Evolutionary conservation across 2,113 vertebrate genomes (phyloP), one percentile per base, ranked within the genome.

Genomic region (Promerops cafer): DNA sequence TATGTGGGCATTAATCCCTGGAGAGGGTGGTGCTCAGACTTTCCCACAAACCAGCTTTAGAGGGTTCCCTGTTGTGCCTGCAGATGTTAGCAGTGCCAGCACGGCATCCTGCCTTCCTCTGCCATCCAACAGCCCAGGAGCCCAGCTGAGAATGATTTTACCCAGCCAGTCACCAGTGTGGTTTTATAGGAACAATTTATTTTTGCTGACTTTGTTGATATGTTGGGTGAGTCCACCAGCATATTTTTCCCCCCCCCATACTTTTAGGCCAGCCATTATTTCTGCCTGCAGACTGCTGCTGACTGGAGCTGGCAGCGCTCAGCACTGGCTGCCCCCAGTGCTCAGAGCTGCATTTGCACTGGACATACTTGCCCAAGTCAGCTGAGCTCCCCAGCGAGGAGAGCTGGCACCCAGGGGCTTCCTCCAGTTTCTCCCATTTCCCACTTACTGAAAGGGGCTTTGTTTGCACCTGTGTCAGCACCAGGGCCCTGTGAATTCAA

Each of bases 181-280:
- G 10, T 39, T 92, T 54, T 39, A 52, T 22, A 45, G 2, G 17
- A 56, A 47, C 19, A 61, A 18, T 33, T 52, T 22, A 26, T 24
- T 89, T 70, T 82, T 35, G 9, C 23, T 56, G 35, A 39, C 27
- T 26, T 77, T 16, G 4, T 39, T 11, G 13, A 6, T 40, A 23
- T 6, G 16, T 40, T 84, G 12, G 1, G 4, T 21, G 26, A 60
- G 30, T 45, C 39, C 35, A 54, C 19, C 8, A 37, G 15, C 21
- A 45, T 22, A 1, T 16, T 18, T 33, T 13, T n/a, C 5, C 2
- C 2, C 5, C 13, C 18, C 4, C 22, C 0, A 1, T 54, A 11
- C 37, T 61, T 83, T 71, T 44, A 50, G 63, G 42, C 21, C 45
- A 53, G 18, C 33, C 30, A 39, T 50, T 24, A 54, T 64, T 77